Evolutionary conservation across 2,113 vertebrate species (phyloP), one percentile per base, ranked within the genome.

Genomic region (Anser cygnoides): DNA sequence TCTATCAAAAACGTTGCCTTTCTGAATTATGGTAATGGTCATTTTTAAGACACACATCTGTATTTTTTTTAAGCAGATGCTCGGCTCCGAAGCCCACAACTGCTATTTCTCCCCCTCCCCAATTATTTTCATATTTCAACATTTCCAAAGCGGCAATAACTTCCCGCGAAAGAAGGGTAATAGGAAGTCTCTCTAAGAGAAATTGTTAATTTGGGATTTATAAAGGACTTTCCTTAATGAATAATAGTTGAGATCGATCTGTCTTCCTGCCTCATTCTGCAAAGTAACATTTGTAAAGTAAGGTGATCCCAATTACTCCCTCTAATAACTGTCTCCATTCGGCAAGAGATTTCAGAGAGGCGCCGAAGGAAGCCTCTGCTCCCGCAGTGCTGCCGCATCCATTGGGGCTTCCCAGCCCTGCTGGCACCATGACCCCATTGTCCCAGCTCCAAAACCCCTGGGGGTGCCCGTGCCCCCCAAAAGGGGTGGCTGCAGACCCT

Each of bases 131-230:
- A 67, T 89, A 92, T 97, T 96, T 97, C 92, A 84, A 92, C 85
- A 23, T 96, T 96, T 97, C 93, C 96, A 97, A 95, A 97, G 97
- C 39, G 29, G 86, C 96, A 78, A 95, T 90, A 88, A 96, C 95
- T 96, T 96, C 90, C 95, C 0, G 15, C 0, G 6, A 83, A 97
- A 97, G 95, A 92, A 96, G 85, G 97, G 96, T 83, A 96, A 96
- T 96, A 57, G 39, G 87, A 95, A 96, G 91, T 93, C 97, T 97
- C 95, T 96, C 80, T 31, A 85, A 93, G 97, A 97, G 97, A 97
- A 97, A 97, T 97, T 96, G 97, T 98, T 98, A 97, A 98, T 98
- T 97, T 97, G 97, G 97, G 96, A 97, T 98, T 98, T 97, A 98
- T 97, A 98, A 98, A 98, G 94, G 97, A 96, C 98, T 97, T 98